A percentile compares a stretch with the other conserved stretches of the same genome.
Conservation (phyloP, 2,797 vertebrate species). For the Moxostoma hubbsi region DNA sequence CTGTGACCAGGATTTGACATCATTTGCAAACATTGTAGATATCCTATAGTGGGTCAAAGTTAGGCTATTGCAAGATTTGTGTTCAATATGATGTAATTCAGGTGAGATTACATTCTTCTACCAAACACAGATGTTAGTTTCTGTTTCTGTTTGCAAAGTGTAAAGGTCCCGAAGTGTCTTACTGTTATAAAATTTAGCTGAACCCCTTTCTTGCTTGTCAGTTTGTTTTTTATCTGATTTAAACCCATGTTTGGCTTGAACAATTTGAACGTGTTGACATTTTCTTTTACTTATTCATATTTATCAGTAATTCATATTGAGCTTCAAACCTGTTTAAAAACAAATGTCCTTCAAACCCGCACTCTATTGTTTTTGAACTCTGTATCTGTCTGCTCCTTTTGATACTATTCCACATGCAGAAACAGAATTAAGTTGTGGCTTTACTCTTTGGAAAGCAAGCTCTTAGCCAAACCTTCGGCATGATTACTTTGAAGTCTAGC, state of each 20-base stretch:
- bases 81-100: no score
- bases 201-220: background rate
- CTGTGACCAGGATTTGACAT: background rate
- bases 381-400: background rate
- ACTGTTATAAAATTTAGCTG: background rate
- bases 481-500: slow-evolving; percentile 36
- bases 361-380: background rate
- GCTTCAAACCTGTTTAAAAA: background rate
- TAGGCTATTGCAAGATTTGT: background rate
- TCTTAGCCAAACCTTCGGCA: slow-evolving; percentile 16
- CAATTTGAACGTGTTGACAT: background rate
- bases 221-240: background rate
- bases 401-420: slow-evolving; percentile 19
- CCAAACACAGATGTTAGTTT: background rate
- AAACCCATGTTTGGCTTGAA: background rate
- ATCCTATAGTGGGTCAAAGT: background rate
- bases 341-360: background rate
- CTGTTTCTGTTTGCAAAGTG: background rate
- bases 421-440: slow-evolving; percentile 4
- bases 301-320: no score
- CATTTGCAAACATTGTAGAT: background rate
- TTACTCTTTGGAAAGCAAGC: background rate
- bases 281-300: background rate
- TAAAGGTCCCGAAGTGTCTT: background rate
- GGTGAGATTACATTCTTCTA: no score